phyloP scores from a whole-genome alignment of 2,888 invertebrate genomes.

The Cheiracanthium punctorium region DNA sequence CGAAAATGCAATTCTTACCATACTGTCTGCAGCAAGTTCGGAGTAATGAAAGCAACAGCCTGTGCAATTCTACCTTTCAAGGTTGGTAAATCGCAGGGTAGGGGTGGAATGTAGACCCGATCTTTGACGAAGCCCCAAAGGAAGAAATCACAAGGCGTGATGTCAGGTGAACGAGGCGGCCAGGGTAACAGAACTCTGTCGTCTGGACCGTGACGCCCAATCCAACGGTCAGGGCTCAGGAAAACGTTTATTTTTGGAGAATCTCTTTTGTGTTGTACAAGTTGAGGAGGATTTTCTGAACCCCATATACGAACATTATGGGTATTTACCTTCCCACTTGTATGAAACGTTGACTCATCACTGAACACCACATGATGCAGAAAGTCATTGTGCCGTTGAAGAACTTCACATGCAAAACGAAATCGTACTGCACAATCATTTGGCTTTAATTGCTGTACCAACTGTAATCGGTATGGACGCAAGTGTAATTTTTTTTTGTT shows the following conservation, averaged over 20 bases:
- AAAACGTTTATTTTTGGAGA: not conserved
- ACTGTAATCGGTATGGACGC: not conserved
- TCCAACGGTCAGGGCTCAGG: not conserved
- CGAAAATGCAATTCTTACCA: too few species aligned
- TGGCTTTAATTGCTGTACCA: not conserved
- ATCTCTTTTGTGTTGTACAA: not conserved
- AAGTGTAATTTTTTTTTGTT: not conserved
- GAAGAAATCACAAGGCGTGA: too few species aligned
- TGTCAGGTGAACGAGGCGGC: too few species aligned
- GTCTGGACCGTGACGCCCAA: too few species aligned
- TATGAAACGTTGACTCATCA: not conserved
- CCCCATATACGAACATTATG: constrained; percentile 14
- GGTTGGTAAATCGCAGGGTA: too few species aligned
- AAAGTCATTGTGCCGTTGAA: not conserved
- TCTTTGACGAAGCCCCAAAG: too few species aligned
- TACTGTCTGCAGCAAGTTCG: too few species aligned
- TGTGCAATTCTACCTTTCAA: too few species aligned
- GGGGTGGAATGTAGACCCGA: too few species aligned
- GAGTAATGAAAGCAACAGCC: too few species aligned
- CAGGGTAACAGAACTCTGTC: too few species aligned
- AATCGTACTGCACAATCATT: not conserved
- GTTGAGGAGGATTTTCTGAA: not conserved
- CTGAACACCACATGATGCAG: not conserved
- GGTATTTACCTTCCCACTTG: not conserved
- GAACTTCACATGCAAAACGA: not conserved